phyloP scores from a whole-genome alignment of 1,140 invertebrate genomes.

The Berghia stephanieae region DNA sequence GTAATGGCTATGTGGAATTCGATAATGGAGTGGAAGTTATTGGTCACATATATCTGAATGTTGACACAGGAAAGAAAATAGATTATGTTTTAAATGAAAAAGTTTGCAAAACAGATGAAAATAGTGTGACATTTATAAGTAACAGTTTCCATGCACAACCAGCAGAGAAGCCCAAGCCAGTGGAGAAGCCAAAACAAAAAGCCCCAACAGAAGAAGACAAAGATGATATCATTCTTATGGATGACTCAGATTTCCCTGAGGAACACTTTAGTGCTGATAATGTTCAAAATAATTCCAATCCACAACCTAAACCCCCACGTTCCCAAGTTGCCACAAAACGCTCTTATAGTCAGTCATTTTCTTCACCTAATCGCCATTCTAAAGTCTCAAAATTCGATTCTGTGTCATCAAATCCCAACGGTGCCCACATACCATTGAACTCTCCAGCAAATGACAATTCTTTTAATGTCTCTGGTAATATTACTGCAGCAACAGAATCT shows the following conservation, averaged over 20 bases:
- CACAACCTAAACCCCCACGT: background rate
- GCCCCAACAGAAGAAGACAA: conserved; percentile 20
- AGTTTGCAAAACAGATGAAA: conserved; percentile 41
- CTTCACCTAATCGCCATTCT: conserved; percentile 16
- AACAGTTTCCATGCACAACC: conserved; percentile 41
- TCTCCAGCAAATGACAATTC: conserved; percentile 5
- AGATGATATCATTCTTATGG: conserved; percentile 37
- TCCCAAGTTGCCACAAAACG: conserved; percentile 24
- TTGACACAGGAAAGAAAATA: conserved; percentile 39
- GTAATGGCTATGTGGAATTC: conserved; percentile 40
- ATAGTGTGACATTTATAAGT: conserved; percentile 38
- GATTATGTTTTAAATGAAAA: conserved; percentile 42
- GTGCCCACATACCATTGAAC: conserved; percentile 23
- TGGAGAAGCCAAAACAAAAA: background rate
- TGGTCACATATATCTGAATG: conserved; percentile 39
- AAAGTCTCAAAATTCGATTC: conserved; percentile 11
- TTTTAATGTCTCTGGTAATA: conserved; percentile 1
- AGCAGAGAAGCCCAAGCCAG: conserved; percentile 27
- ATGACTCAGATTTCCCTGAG: conserved; percentile 30
- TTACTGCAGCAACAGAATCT: conserved; percentile 22
- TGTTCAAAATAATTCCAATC: conserved; percentile 8
- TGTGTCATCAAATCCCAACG: conserved; percentile 1
- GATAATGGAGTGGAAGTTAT: conserved; percentile 37
- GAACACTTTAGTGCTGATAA: conserved; percentile 19
- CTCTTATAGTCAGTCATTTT: conserved; percentile 18